phyloP scores from a whole-genome alignment of 2,888 invertebrate genomes.

The Phalangium opilio region DNA sequence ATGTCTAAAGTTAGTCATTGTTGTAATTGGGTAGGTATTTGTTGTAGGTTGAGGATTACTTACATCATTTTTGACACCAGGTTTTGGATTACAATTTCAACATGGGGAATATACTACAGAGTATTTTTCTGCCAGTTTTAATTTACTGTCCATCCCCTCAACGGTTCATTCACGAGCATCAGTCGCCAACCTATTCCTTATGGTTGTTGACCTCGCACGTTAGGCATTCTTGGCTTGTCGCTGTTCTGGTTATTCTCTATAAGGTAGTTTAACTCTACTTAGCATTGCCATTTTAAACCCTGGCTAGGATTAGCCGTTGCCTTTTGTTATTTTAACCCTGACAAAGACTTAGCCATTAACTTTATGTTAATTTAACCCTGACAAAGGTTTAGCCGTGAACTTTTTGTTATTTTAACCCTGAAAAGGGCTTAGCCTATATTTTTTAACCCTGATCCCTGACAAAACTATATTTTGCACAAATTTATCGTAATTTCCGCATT shows the following conservation, averaged over 20 bases:
- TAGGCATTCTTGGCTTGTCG: constrained; percentile 80
- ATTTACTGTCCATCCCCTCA: constrained; percentile 69
- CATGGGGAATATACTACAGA: constrained; percentile 76
- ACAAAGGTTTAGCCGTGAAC: too few relatives aligned
- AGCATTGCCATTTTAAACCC: background rate
- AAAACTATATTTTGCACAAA: too few relatives aligned
- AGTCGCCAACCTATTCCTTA: constrained; percentile 58
- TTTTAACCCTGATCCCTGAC: too few relatives aligned
- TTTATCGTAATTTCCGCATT: too few relatives aligned
- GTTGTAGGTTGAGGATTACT: too few relatives aligned
- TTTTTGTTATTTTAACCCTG: too few relatives aligned
- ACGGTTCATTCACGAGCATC: constrained; percentile 40
- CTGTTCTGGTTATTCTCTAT: constrained; percentile 80
- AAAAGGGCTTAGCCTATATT: too few relatives aligned
- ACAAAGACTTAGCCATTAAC: too few relatives aligned
- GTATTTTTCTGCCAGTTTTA: constrained; percentile 61
- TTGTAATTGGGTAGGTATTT: too few relatives aligned
- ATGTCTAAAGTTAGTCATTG: background rate
- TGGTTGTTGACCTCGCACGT: constrained; percentile 75
- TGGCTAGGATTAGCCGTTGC: too few relatives aligned
- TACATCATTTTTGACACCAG: constrained; percentile 27
- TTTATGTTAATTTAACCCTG: too few relatives aligned
- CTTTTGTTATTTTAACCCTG: too few relatives aligned
- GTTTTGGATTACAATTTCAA: constrained; percentile 87
- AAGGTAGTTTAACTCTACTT: constrained; percentile 46